Percentiles rank a stretch among this genome's conserved stretches.
These are phyloP conservation scores for Fistularia tabacaria DNA, from an alignment of 2,797 vertebrate species.

Conservation along the genomic window DNA sequence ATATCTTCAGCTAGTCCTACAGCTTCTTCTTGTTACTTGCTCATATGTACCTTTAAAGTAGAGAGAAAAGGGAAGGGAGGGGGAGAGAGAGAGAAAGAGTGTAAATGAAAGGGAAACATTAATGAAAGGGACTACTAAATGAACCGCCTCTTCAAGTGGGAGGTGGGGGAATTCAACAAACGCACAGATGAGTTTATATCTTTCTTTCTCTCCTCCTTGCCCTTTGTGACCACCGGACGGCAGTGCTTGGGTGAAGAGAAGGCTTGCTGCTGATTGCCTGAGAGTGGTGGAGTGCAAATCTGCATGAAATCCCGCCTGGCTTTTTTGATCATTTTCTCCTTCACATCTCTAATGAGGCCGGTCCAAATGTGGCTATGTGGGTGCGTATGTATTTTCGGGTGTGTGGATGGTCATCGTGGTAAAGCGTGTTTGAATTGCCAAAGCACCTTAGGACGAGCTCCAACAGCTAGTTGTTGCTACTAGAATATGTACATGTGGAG, in stretches of 20 bases:
- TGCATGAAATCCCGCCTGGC: constrained; percentile 63
- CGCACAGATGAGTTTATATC: constrained; percentile 43
- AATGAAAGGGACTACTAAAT: constrained; percentile 74
- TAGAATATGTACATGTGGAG: background rate
- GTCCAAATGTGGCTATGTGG: constrained; percentile 26
- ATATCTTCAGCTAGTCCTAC: constrained; percentile 71
- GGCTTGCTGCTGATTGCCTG: constrained; percentile 67
- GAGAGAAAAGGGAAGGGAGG: constrained; percentile 30
- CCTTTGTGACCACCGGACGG: constrained; percentile 53
- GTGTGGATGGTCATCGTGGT: background rate
- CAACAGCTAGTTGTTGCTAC: background rate
- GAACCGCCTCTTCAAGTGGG: constrained; percentile 59
- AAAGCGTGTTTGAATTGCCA: constrained; percentile 12
- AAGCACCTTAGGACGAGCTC: background rate
- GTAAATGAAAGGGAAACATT: constrained; percentile 70
- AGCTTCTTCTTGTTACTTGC: constrained; percentile 44
- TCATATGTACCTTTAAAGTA: constrained; percentile 65
- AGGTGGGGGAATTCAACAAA: constrained; percentile 52
- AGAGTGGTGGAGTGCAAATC: constrained; percentile 59
- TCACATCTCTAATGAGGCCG: constrained; percentile 60
- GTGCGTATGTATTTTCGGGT: constrained; percentile 10
- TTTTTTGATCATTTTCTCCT: constrained; percentile 61
- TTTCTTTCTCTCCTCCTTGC: constrained; percentile 14
- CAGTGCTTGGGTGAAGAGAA: constrained; percentile 49
- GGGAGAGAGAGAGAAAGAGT: constrained; percentile 23